Conservation (phyloP, 2,113 vertebrate species). For the Theristicus caerulescens region DNA sequence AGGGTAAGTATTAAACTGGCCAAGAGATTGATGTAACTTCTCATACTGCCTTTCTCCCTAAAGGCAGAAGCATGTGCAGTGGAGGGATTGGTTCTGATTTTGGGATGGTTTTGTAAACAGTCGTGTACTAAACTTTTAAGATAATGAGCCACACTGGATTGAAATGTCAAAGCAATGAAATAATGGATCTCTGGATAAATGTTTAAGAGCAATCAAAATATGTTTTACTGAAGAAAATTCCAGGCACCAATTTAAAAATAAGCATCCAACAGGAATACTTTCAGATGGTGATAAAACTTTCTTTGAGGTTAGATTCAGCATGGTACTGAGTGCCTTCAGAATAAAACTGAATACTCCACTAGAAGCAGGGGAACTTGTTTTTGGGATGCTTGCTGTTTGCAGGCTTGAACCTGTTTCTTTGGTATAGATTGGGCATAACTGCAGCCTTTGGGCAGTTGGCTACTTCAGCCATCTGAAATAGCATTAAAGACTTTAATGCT, state of each 20-base stretch:
- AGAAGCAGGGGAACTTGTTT: neutral
- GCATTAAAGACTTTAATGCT: neutral
- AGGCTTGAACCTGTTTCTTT: neutral
- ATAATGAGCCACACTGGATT: neutral
- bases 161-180: neutral
- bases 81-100: neutral
- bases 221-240: neutral
- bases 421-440: neutral
- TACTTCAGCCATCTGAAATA: neutral
- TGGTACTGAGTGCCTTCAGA: neutral
- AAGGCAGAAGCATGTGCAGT: neutral
- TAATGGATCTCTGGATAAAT: neutral
- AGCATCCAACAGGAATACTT: neutral
- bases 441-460: neutral
- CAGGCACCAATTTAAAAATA: neutral
- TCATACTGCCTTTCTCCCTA: neutral
- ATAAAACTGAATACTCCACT: neutral
- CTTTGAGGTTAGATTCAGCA: neutral
- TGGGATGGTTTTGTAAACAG: neutral
- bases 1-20: neutral
- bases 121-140: neutral
- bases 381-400: neutral
- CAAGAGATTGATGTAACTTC: neutral
- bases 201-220: neutral
- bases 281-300: neutral